Percentiles rank a stretch among this genome's conserved stretches.
Conservation (phyloP, 2,113 vertebrate species). For the Beaufortia kweichowensis region DNA sequence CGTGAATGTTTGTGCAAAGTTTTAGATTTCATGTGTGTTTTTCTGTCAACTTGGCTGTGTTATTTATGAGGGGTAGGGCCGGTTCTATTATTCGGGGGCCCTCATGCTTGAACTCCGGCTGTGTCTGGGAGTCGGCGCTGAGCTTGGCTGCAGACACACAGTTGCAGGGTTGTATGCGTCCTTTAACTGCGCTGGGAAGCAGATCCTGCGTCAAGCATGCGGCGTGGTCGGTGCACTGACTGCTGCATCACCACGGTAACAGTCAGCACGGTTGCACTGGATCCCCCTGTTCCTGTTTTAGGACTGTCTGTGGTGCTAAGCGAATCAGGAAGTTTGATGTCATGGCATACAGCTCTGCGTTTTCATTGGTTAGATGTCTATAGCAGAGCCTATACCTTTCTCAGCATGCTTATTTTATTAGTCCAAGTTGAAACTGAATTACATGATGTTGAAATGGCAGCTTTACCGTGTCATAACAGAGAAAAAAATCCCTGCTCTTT, state of each 20-base stretch:
- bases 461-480: not conserved
- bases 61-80: constrained; percentile 44
- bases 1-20: constrained; percentile 25
- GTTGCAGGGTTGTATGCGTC: not conserved
- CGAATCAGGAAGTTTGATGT: not conserved
- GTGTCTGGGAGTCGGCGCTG: constrained; percentile 25
- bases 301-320: not conserved
- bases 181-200: constrained; percentile 18
- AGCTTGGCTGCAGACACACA: constrained; percentile 7
- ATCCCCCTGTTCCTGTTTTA: not conserved
- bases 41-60: constrained; percentile 9
- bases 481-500: no score
- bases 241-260: constrained; percentile 68
- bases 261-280: constrained; percentile 32
- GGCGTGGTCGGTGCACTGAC: constrained; percentile 61
- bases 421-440: no score
- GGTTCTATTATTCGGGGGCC: constrained; percentile 56
- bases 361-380: not conserved
- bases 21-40: constrained; percentile 5
- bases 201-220: constrained; percentile 66
- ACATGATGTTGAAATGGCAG: not conserved
- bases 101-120: constrained; percentile 41
- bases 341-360: not conserved
- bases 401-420: no score
- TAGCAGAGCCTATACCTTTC: no score